phyloP scores from a whole-genome alignment of 2,888 invertebrate genomes.

The Strigamia maritima region DNA sequence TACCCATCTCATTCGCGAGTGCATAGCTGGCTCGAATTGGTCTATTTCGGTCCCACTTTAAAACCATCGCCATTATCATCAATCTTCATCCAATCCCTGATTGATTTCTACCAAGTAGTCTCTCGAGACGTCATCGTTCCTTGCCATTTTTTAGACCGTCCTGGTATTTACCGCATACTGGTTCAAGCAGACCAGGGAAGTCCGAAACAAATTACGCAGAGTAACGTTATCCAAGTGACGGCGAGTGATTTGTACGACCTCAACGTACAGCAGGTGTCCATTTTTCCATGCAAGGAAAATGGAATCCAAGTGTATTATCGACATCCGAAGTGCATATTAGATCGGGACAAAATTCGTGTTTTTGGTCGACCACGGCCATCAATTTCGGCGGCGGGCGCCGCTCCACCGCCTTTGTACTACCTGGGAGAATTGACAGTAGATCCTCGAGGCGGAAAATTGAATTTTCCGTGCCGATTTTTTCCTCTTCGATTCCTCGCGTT shows the following conservation, averaged over 20 bases:
- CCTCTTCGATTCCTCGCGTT: conserved; percentile 43
- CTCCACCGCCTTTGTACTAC: conserved; percentile 40
- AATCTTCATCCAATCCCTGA: conserved; percentile 21
- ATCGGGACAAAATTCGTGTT: conserved; percentile 45
- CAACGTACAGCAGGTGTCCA: conserved; percentile 3
- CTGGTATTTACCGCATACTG: conserved; percentile 31
- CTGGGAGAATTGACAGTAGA: conserved; percentile 43
- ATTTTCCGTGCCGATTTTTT: conserved; percentile 43
- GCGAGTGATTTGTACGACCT: conserved; percentile 37
- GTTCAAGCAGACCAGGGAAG: conserved; percentile 3
- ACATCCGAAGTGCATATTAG: conserved; percentile 45
- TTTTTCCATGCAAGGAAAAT: conserved; percentile 40
- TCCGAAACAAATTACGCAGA: conserved; percentile 33
- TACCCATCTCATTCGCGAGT: neutral
- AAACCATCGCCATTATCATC: neutral
- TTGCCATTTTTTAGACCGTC: conserved; percentile 34
- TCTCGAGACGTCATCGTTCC: conserved; percentile 24
- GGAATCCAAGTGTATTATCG: conserved; percentile 44
- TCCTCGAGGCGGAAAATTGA: conserved; percentile 41
- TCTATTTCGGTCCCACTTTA: conserved; percentile 10
- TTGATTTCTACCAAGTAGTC: conserved; percentile 31
- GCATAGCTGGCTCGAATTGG: conserved; percentile 37
- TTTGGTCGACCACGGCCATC: conserved; percentile 43
- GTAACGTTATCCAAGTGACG: conserved; percentile 37
- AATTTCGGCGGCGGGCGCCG: conserved; percentile 36